phyloP scores from a whole-genome alignment of 2,888 invertebrate genomes.

The Hirtodrosophila cameraria region DNA sequence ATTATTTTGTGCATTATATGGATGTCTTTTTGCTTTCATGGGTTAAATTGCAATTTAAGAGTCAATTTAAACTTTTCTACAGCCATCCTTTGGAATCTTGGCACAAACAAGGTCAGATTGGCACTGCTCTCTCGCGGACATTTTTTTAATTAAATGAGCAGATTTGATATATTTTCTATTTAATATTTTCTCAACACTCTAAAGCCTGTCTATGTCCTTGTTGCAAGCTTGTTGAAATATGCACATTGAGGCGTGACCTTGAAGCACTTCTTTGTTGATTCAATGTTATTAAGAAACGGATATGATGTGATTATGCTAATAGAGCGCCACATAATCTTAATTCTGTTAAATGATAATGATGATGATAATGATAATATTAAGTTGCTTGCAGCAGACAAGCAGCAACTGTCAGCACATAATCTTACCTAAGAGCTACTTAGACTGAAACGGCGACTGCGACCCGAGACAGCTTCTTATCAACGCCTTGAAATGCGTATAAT shows the following conservation, averaged over 20 bases:
- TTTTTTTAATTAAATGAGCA: too few species aligned
- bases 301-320: slow-evolving; percentile 48
- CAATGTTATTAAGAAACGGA: slow-evolving; percentile 25
- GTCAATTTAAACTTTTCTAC: too few species aligned
- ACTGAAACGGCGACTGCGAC: background rate
- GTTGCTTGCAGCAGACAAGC: slow-evolving; percentile 7
- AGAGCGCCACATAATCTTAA: slow-evolving; percentile 16
- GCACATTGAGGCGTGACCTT: slow-evolving; percentile 33
- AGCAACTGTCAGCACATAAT: slow-evolving; percentile 1
- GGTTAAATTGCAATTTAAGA: too few species aligned
- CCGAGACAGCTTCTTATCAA: slow-evolving; percentile 3
- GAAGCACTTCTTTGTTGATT: background rate
- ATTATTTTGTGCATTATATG: too few species aligned
- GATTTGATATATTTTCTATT: background rate
- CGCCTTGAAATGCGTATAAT: slow-evolving; percentile 33
- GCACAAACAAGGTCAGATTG: too few species aligned
- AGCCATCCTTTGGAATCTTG: too few species aligned
- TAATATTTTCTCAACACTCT: background rate
- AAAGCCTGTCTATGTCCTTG: background rate
- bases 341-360: slow-evolving; percentile 7
- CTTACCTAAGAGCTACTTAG: slow-evolving; percentile 18
- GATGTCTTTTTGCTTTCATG: too few species aligned
- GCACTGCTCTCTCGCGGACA: too few species aligned
- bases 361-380: slow-evolving; percentile 8
- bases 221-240: slow-evolving; percentile 2